These are phyloP conservation scores for Hypomecis atomaria DNA, from an alignment of 2,888 invertebrate species.

Conservation along the genomic window DNA sequence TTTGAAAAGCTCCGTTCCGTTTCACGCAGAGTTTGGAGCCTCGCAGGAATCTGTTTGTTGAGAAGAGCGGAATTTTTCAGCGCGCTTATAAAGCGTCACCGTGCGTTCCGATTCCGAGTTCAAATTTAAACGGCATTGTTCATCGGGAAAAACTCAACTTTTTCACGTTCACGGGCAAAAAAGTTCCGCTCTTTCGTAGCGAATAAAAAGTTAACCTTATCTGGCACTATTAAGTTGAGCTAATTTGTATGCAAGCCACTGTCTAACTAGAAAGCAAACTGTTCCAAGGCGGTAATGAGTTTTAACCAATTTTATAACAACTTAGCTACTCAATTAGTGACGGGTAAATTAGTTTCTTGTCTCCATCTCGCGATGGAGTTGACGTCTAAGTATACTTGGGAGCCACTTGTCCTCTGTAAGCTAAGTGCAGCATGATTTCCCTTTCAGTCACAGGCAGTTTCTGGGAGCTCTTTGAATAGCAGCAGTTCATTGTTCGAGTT, in stretches of 20 bases:
- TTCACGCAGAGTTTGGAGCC: constrained; percentile 35
- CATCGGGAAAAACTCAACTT: constrained; percentile 4
- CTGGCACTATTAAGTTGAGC: constrained; percentile 21
- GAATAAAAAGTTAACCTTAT: constrained; percentile 11
- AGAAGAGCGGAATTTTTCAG: constrained; percentile 34
- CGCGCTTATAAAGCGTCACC: constrained; percentile 18
- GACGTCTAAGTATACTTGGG: constrained; percentile 19
- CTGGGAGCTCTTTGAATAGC: constrained; percentile 14
- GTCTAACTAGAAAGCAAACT: constrained; percentile 42
- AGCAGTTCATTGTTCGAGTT: constrained; percentile 16
- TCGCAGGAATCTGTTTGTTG: constrained; percentile 42
- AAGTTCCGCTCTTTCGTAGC: not conserved
- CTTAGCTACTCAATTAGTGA: constrained; percentile 55
- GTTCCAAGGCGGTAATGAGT: constrained; percentile 55
- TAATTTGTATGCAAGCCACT: constrained; percentile 34
- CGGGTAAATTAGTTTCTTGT: constrained; percentile 56
- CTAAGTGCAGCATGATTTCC: constrained; percentile 24
- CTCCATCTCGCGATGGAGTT: constrained; percentile 31
- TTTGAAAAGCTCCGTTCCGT: constrained; percentile 49
- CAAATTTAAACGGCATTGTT: constrained; percentile 24
- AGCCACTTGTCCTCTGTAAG: constrained; percentile 10
- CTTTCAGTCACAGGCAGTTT: constrained; percentile 12
- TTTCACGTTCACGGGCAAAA: not conserved
- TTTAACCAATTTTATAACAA: constrained; percentile 61
- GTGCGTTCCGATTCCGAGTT: constrained; percentile 24